Evolutionary conservation across 2,797 vertebrate species (phyloP), one percentile per base, ranked within the genome.

Genomic region (Sus cebifrons): DNA sequence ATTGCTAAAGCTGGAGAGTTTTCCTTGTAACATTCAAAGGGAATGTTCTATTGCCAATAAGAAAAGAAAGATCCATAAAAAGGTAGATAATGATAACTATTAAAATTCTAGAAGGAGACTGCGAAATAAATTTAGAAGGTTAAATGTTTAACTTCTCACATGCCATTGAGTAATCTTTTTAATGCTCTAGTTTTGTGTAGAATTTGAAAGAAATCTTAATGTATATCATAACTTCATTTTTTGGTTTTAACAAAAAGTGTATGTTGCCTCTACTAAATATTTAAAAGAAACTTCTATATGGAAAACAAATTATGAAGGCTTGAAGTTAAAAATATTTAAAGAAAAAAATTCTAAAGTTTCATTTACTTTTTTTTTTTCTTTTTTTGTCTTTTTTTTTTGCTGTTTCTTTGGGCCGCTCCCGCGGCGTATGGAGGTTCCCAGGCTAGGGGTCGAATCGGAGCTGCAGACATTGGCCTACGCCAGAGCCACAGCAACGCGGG

Each of bases 11-110:
- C 65, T 89, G 75, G 94, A 95, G 84, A 0, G 18, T 86, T 88
- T 96, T 89, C 29, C 52, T 95, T 97, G 85, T 78, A 96, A 71
- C 49, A 86, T 1, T 94, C 40, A 85, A 88, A 96, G 85, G 67
- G 60, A 89, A 91, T 79, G 29, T 27, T 83, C 40, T 94, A 32
- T 88, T 96, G 88, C 68, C n/a, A 91, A 70, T 40, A 91, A 88
- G 90, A 87, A 92, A 29, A 91, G 78, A 89, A 75, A 83, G 23
- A 68, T 20, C 94, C 73, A 96, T 74, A 86, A 94, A 89, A 75
- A 36, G 2, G 25, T 86, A 85, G 58, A 71, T 64, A 94, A 96
- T 89, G 23, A 95, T 88, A 70, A 52, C 65, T 94, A 92, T 89
- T 96, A 96, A 86, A 84, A 92, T 86, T 94, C 52, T 92, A 62